These are phyloP conservation scores for Oreocharis arfaki DNA, from an alignment of 2,113 vertebrate genomes.

Conservation along the genomic window DNA sequence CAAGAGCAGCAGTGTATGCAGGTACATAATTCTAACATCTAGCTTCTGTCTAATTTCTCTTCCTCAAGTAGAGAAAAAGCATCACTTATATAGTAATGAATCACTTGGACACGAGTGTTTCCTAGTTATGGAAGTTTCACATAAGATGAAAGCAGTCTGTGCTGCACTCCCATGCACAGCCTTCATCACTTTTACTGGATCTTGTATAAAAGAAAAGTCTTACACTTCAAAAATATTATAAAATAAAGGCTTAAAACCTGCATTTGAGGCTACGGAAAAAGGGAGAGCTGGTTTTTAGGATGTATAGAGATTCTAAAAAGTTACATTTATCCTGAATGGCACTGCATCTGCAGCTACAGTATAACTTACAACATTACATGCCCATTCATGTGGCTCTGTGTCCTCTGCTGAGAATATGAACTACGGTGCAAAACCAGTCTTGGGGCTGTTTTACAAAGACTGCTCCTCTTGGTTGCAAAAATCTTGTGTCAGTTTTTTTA, in stretches of 20 bases:
- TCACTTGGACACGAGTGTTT: not conserved
- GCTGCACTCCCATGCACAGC: not conserved
- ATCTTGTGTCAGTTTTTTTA: rapidly evolving
- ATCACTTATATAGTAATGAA: not conserved
- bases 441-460: not conserved
- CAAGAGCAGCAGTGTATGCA: not conserved
- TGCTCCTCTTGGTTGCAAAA: not conserved
- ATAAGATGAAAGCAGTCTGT: not conserved
- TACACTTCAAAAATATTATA: not conserved
- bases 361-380: not conserved
- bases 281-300: not conserved
- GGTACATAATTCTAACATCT: not conserved
- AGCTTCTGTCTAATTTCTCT: not conserved
- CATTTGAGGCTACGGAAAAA: not conserved
- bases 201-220: not conserved
- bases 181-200: not conserved
- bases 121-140: not conserved
- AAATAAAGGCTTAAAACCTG: not conserved
- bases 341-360: not conserved
- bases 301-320: not conserved
- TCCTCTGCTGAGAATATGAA: not conserved
- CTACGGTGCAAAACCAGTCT: not conserved
- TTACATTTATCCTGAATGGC: not conserved
- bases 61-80: not conserved
- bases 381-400: not conserved